A percentile compares a stretch with the other conserved stretches of the same genome.
phyloP scores from a whole-genome alignment of 2,113 vertebrate genomes.

The Pelecanus crispus region DNA sequence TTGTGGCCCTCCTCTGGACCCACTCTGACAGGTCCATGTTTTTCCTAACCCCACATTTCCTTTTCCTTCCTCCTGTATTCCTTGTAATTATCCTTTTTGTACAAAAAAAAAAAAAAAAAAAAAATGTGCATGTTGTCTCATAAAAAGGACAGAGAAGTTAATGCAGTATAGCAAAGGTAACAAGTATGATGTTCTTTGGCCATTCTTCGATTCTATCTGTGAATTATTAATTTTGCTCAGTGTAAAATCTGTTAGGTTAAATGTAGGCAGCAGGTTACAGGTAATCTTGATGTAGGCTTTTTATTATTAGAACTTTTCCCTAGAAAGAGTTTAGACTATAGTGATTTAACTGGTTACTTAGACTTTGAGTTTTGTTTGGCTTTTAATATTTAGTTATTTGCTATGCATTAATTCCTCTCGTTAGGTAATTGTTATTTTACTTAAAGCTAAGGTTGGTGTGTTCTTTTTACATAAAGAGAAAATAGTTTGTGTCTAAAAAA shows the following conservation, averaged over 20 bases:
- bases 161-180: neutral
- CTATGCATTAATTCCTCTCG: neutral
- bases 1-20: neutral
- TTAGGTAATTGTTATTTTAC: neutral
- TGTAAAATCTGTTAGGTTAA: neutral
- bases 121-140: fast-evolving
- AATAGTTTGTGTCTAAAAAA: neutral
- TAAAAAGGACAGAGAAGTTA: neutral
- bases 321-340: neutral
- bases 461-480: neutral
- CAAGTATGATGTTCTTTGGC: neutral
- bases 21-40: neutral
- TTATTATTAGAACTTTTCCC: neutral
- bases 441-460: neutral
- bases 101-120: neutral
- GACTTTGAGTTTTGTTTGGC: fast-evolving
- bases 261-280: neutral
- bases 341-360: neutral
- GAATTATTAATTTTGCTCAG: neutral
- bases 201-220: neutral
- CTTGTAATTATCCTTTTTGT: neutral
- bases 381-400: neutral
- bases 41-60: neutral
- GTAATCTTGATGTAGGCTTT: neutral
- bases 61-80: neutral